Conservation (phyloP, 2,888 invertebrate genomes). For the Epistrophe grossulariae region DNA sequence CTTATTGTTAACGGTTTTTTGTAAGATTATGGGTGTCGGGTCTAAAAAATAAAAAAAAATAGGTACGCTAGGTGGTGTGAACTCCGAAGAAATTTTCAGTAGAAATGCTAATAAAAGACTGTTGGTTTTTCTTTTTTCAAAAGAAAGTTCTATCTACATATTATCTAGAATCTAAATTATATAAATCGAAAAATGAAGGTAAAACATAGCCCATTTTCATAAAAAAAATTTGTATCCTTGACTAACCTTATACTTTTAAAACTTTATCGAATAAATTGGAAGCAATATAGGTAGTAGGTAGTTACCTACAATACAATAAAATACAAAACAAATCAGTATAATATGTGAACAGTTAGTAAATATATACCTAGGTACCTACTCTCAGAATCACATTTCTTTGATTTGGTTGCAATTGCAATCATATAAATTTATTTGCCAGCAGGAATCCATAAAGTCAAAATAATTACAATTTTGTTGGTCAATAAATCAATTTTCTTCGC, state of each 20-base stretch:
- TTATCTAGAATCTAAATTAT: too few relatives aligned
- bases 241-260: neutral
- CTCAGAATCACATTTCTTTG: neutral
- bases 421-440: conserved; percentile 17
- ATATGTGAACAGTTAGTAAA: neutral
- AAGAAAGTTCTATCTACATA: too few relatives aligned
- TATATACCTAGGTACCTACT: neutral
- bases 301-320: neutral
- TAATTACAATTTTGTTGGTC: conserved; percentile 4
- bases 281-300: neutral
- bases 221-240: too few relatives aligned
- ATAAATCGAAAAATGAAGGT: too few relatives aligned
- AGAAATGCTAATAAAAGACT: too few relatives aligned
- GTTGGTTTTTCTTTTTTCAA: too few relatives aligned
- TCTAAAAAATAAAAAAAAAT: too few relatives aligned
- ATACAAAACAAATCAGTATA: neutral
- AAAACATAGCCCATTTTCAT: too few relatives aligned
- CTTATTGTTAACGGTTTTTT: too few relatives aligned
- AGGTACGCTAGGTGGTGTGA: too few relatives aligned
- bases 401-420: neutral
- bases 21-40: too few relatives aligned
- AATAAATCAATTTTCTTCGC: conserved; percentile 10
- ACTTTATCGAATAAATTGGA: neutral
- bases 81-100: too few relatives aligned
- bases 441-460: conserved; percentile 8